phyloP scores from a whole-genome alignment of 1,140 invertebrate species.

The Psix sp. region DNA sequence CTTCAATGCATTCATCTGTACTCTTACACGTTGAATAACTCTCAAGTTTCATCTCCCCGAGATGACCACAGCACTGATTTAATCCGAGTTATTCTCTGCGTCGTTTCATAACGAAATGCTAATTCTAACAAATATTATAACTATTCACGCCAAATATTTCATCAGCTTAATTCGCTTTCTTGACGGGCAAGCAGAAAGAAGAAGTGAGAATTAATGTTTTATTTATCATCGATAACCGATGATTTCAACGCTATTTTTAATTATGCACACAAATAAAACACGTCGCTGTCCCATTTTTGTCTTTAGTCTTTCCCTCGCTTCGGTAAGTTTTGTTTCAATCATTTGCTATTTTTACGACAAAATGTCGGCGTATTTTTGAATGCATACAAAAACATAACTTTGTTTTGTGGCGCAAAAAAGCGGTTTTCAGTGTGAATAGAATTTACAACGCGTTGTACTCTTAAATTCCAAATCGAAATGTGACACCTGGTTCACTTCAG shows the following conservation, averaged over 20 bases:
- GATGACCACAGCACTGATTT: slow-evolving; percentile 26
- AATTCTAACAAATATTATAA: slow-evolving; percentile 45
- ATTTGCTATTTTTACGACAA: slow-evolving; percentile 14
- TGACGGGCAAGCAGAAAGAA: slow-evolving; percentile 15
- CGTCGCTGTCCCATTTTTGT: not conserved
- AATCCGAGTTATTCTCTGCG: too few relatives aligned
- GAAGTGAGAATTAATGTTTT: slow-evolving; percentile 12
- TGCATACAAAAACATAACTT: slow-evolving; percentile 26
- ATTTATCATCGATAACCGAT: slow-evolving; percentile 12
- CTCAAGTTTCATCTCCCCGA: slow-evolving; percentile 30
- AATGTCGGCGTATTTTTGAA: slow-evolving; percentile 6
- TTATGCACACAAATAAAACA: not conserved
- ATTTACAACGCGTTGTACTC: slow-evolving; percentile 17
- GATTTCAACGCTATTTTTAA: slow-evolving; percentile 1
- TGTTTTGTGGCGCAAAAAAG: slow-evolving; percentile 17
- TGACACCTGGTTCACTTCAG: slow-evolving; percentile 37
- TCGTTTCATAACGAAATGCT: too few relatives aligned
- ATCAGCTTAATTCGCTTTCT: slow-evolving; percentile 18
- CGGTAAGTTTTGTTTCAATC: slow-evolving; percentile 4
- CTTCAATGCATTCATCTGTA: slow-evolving; percentile 31
- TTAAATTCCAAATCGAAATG: slow-evolving; percentile 28
- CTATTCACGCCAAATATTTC: slow-evolving; percentile 33
- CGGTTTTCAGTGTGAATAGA: slow-evolving; percentile 13
- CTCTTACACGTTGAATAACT: slow-evolving; percentile 37
- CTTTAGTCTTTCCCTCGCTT: not conserved